Conservation (phyloP, 2,113 vertebrate genomes). For the Piprites chloris region DNA sequence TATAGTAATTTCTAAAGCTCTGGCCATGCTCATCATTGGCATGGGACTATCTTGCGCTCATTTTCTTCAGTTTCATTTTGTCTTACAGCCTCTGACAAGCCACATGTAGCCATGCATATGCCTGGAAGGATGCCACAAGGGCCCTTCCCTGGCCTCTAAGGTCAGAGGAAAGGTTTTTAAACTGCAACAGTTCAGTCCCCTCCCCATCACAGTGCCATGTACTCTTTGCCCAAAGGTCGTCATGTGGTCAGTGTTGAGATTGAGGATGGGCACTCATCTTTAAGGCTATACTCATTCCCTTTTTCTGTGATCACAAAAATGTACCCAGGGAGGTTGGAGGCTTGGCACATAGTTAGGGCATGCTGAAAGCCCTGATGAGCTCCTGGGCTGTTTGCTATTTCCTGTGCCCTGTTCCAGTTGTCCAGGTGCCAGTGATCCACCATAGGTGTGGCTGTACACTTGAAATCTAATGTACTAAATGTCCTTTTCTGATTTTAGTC, state of each 20-base stretch:
- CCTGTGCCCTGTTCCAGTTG: neutral
- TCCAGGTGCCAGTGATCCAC: neutral
- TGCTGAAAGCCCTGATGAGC: neutral
- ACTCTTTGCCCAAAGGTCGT: neutral
- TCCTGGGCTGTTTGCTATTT: neutral
- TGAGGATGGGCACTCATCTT: neutral
- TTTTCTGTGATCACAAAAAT: neutral
- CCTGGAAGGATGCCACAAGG: neutral
- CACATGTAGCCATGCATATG: neutral
- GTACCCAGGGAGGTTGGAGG: neutral
- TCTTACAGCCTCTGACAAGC: neutral
- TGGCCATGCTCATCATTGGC: neutral
- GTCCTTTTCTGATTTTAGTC: neutral
- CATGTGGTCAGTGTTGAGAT: neutral
- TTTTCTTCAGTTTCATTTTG: slow-evolving; percentile 30
- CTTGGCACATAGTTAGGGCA: neutral
- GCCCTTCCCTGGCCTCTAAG: neutral
- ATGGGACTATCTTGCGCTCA: neutral
- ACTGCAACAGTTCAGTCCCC: neutral
- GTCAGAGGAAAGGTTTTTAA: neutral
- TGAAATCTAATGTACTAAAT: neutral
- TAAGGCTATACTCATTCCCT: neutral
- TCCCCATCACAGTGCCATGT: neutral
- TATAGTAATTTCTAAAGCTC: neutral
- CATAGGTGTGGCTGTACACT: neutral